Base-by-base conservation (phyloP, 2,888 invertebrate species). In the Rhamnusium bicolor region DNA sequence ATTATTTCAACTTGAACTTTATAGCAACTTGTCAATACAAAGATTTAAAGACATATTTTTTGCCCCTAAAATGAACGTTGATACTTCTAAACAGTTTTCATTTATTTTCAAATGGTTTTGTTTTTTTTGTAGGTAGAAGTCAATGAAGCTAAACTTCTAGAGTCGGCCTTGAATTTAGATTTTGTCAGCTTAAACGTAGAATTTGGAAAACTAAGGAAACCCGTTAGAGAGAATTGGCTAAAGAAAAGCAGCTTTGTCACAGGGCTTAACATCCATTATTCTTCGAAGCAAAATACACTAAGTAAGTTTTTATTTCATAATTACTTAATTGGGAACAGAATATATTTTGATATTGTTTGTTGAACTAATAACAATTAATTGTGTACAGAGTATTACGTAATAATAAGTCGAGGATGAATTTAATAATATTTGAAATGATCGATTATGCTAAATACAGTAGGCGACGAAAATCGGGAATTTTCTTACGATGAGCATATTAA, bases 261-360 rank as follows among this genome's bases (percentile, higher is more conserved):
- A 46, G 84, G 84, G 29, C 71, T 83, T 7, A 72, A 81, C 49
- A 81, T 85, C 12, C 67, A 77, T 56, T 83, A 84, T 74, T 82
- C 80, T 0, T 79, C 82, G 1, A 77, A 71, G 40, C 80, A 82
- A 67, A 85, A 85, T 74, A 69, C 74, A 66, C 72, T 85, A 53
- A 81, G 85, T 85, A 79, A 81, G 83, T 82, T 56, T 18, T 5
- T 40, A 14, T 0, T 40, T 10, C 10, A 40, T 40, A 12, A 40
- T 40, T n/a, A 40, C 40, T 40, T 40, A 14, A 40, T 40, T n/a
- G 40, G 40, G n/a, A n/a, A 5, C 1, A n/a, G 4, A n/a, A 40
- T 12, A 12, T 40, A 40, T n/a, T 40, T 40, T n/a, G n/a, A 40
- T 0, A 32, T 12, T 32, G 10, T 10, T 10, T 12, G 12, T 1